These are phyloP conservation scores for Malurus cyaneus DNA, from an alignment of 2,113 vertebrate species.

Conservation along the genomic window DNA sequence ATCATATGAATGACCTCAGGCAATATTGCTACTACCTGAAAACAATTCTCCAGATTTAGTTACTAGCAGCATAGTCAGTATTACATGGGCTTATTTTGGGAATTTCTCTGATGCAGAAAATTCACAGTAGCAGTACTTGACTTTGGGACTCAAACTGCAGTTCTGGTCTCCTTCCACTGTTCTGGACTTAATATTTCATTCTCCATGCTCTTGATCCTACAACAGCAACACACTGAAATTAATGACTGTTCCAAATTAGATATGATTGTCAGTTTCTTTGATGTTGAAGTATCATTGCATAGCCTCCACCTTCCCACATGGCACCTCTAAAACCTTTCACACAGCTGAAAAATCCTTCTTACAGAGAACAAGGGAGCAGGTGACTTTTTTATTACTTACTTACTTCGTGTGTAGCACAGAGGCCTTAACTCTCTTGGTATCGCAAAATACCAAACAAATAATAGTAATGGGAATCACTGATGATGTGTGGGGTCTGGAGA, in stretches of 20 bases:
- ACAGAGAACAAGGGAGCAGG: not conserved
- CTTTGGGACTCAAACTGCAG: not conserved
- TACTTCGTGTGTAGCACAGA: not conserved
- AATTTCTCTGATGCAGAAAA: not conserved
- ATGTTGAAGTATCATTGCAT: not conserved
- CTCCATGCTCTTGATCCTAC: not conserved
- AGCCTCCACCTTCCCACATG: not conserved
- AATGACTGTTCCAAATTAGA: not conserved
- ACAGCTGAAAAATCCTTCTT: not conserved
- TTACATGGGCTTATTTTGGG: not conserved
- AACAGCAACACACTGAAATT: not conserved
- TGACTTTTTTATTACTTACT: not conserved
- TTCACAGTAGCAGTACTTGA: not conserved
- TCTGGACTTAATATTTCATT: not conserved
- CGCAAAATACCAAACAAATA: not conserved
- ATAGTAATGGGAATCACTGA: not conserved
- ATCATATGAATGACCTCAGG: not conserved
- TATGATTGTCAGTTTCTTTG: not conserved
- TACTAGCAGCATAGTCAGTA: not conserved
- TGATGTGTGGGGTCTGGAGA: not conserved
- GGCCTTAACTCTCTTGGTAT: not conserved
- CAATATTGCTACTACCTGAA: conserved; percentile 14
- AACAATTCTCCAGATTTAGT: not conserved
- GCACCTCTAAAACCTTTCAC: not conserved
- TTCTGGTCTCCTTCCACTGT: not conserved